Conservation (phyloP, 2,888 invertebrate species). For the Drosophila kuntzei region DNA sequence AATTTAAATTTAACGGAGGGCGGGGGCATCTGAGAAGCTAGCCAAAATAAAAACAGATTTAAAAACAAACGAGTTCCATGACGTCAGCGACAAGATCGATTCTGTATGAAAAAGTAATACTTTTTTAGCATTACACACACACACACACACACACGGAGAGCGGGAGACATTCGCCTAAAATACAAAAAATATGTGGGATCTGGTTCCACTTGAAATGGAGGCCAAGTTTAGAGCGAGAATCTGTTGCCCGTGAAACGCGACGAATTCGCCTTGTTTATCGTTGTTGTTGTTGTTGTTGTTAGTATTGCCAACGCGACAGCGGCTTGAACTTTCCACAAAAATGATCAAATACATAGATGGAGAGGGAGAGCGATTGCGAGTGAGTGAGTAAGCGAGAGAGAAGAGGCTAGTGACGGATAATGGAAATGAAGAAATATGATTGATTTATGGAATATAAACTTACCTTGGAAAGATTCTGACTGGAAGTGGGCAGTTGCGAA, state of each 20-base stretch:
- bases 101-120: slow-evolving; percentile 11
- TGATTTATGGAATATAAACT: slow-evolving; percentile 30
- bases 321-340: slow-evolving; percentile 18
- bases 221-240: slow-evolving; percentile 49
- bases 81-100: slow-evolving; percentile 19
- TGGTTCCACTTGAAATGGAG: slow-evolving; percentile 74
- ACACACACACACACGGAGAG: slow-evolving; percentile 14
- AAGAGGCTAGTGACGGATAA: background rate
- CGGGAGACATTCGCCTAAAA: background rate
- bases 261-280: slow-evolving; percentile 18
- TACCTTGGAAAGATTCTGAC: slow-evolving; percentile 65
- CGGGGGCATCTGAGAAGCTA: background rate
- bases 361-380: background rate
- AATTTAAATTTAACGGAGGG: slow-evolving; percentile 1
- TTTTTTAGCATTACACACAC: slow-evolving; percentile 14
- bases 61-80: slow-evolving; percentile 7
- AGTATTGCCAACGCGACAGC: slow-evolving; percentile 30
- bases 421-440: slow-evolving; percentile 8
- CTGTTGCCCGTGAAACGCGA: slow-evolving; percentile 25
- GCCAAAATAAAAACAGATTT: background rate
- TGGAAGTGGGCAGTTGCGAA: slow-evolving; percentile 56
- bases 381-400: slow-evolving; percentile 2
- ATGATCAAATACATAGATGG: background rate
- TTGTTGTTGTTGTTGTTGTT: slow-evolving; percentile 15
- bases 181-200: slow-evolving; percentile 48